Percentiles rank a stretch among this genome's conserved stretches.
Conservation (phyloP, 2,888 invertebrate genomes). For the Rambutsinella grinnellia region DNA sequence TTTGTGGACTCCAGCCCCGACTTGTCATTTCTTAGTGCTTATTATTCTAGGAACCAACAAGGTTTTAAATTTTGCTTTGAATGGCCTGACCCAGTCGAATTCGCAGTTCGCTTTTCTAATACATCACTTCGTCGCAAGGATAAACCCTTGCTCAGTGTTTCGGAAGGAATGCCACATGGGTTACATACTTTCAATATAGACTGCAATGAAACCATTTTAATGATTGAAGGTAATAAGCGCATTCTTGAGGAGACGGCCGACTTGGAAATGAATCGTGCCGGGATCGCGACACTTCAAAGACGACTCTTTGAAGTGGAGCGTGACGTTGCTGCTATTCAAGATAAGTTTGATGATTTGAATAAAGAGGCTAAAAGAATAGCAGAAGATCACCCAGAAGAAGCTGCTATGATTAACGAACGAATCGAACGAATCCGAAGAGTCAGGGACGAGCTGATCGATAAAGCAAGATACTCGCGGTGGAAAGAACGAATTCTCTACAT, state of each 20-base stretch:
- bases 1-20: too few relatives aligned
- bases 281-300: conserved; percentile 82
- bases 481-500: neutral
- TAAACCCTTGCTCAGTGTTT: too few relatives aligned
- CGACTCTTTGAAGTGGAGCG: conserved; percentile 98
- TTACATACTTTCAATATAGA: conserved; percentile 99
- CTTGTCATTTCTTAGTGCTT: too few relatives aligned
- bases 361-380: conserved; percentile 94
- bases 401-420: conserved; percentile 89
- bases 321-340: conserved; percentile 98
- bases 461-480: too few relatives aligned
- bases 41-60: too few relatives aligned
- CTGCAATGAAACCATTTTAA: conserved; percentile 97
- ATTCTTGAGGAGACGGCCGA: conserved; percentile 98
- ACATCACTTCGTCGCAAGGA: too few relatives aligned
- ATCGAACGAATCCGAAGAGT: conserved; percentile 90
- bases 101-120: too few relatives aligned
- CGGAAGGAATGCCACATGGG: too few relatives aligned
- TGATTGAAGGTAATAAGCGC: conserved; percentile 99
- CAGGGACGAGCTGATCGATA: too few relatives aligned
- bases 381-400: conserved; percentile 89
- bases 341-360: conserved; percentile 94
- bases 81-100: too few relatives aligned
- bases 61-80: too few relatives aligned
- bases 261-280: conserved; percentile 97